Evolutionary conservation across 2,113 vertebrate genomes (phyloP).

Genomic region (Chiloscyllium plagiosum): DNA sequence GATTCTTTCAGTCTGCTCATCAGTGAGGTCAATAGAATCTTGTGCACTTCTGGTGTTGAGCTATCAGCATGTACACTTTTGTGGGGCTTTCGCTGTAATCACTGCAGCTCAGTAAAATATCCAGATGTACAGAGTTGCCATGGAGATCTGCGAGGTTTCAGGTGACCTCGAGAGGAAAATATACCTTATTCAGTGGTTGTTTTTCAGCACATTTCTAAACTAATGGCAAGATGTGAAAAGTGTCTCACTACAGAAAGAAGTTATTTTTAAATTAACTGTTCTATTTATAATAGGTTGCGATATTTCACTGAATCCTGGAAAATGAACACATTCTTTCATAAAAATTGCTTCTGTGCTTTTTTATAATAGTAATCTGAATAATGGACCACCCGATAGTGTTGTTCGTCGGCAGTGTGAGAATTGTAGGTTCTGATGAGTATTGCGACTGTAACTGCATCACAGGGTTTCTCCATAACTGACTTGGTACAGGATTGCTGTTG

Average conservation of each 20-base stretch:
- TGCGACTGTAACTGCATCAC: not conserved
- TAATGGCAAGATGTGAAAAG: not conserved
- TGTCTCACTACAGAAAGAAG: not conserved
- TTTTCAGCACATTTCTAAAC: slow-evolving; percentile 10
- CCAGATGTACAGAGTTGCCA: not conserved
- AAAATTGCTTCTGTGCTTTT: not conserved
- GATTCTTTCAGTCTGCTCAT: not conserved
- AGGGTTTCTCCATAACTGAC: not conserved
- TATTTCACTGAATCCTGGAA: not conserved
- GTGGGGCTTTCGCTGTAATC: not conserved
- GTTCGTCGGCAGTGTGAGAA: not conserved
- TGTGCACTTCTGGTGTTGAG: not conserved
- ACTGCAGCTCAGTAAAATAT: not conserved
- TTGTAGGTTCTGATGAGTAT: not conserved
- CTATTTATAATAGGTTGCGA: too few species aligned
- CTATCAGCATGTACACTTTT: not conserved
- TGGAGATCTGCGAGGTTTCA: not conserved
- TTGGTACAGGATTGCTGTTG: not conserved
- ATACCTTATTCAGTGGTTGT: not conserved
- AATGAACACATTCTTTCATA: not conserved
- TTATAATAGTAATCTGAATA: not conserved
- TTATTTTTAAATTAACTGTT: not conserved
- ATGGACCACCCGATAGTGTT: not conserved
- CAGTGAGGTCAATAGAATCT: not conserved
- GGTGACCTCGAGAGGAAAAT: not conserved